phyloP scores from a whole-genome alignment of 2,113 vertebrate species.

The Lasiurus borealis region DNA sequence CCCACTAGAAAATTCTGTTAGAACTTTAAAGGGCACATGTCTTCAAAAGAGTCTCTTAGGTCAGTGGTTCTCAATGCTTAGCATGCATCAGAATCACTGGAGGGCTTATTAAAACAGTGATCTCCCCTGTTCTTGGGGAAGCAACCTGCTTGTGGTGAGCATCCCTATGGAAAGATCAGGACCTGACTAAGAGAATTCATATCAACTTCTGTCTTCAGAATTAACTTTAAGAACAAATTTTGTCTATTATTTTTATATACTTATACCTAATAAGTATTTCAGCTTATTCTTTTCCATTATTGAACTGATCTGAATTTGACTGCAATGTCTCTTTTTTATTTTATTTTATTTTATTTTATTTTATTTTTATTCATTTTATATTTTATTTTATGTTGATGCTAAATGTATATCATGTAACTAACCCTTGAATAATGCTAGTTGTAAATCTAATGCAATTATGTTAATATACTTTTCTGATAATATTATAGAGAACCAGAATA shows the following conservation, averaged over 20 bases:
- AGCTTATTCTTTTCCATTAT: not conserved
- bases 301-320: conserved; percentile 1
- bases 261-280: not conserved
- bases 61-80: not conserved
- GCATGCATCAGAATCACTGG: not conserved
- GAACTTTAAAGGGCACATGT: not conserved
- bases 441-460: not conserved
- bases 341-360: conserved; percentile 24
- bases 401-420: not conserved
- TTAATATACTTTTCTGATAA: not conserved
- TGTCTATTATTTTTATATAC: not conserved
- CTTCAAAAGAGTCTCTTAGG: not conserved
- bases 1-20: not conserved
- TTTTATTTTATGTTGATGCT: not conserved
- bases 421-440: not conserved
- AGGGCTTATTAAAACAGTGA: not conserved
- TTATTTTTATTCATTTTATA: conserved; percentile 15
- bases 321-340: not conserved
- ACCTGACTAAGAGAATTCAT: not conserved
- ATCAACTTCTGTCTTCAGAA: not conserved
- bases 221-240: not conserved
- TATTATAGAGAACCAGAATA: no score
- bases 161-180: no score
- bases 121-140: not conserved
- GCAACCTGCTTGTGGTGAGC: not conserved